Conservation (phyloP, 2,113 vertebrate species). For the Butorides virescens region DNA sequence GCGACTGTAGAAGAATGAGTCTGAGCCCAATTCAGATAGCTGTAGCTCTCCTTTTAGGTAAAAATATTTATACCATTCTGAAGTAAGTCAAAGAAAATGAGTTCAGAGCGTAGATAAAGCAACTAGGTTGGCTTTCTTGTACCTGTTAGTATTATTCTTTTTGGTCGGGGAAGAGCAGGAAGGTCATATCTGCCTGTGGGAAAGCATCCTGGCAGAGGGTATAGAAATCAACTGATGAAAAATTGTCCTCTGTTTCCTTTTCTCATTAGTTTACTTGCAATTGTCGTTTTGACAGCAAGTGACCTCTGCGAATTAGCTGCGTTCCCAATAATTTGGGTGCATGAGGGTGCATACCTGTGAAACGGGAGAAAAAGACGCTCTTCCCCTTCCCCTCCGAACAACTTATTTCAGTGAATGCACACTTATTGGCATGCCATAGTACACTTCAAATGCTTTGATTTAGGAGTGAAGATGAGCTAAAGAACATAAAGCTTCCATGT, state of each 20-base stretch:
- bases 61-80: not conserved
- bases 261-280: not conserved
- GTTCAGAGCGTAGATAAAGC: not conserved
- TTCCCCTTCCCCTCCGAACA: not conserved
- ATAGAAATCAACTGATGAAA: not conserved
- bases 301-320: not conserved
- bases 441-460: not conserved
- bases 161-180: not conserved
- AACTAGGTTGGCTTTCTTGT: not conserved
- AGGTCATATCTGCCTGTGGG: not conserved
- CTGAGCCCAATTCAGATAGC: not conserved
- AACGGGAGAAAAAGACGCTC: not conserved
- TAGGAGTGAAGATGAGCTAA: not conserved
- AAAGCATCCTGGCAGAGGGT: not conserved
- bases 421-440: not conserved
- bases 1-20: not conserved
- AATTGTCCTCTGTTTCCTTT: not conserved
- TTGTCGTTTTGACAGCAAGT: not conserved
- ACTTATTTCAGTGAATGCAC: not conserved
- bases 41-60: not conserved
- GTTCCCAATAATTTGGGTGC: not conserved
- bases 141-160: not conserved
- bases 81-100: slow-evolving; percentile 3
- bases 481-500: not conserved
- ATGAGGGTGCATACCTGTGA: not conserved